A percentile compares a stretch with the other conserved stretches of the same genome.
Evolutionary conservation across 2,797 vertebrate genomes (phyloP).

Genomic region (Graptemys geographica): DNA sequence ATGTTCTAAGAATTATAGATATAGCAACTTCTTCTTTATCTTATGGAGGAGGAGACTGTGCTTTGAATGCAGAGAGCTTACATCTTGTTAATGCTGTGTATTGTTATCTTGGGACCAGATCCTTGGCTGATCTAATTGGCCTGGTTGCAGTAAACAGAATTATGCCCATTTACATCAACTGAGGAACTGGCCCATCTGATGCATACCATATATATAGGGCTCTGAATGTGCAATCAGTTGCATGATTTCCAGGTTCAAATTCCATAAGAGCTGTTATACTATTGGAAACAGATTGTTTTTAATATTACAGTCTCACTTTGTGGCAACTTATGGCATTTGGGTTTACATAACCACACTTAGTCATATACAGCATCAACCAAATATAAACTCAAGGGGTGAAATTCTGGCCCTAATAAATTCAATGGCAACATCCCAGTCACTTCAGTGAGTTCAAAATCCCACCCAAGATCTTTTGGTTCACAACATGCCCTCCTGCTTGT

Average conservation of each 20-base stretch:
- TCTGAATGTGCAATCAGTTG: conserved; percentile 26
- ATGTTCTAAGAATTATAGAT: neutral
- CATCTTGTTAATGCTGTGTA: neutral
- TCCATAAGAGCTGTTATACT: conserved; percentile 1
- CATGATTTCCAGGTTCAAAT: conserved; percentile 47
- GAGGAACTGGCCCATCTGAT: neutral
- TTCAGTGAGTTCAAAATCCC: neutral
- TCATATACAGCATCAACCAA: neutral
- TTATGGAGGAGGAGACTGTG: neutral
- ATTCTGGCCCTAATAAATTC: conserved; percentile 15
- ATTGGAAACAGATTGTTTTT: conserved; percentile 15
- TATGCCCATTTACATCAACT: neutral
- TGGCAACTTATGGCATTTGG: neutral
- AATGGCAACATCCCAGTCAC: conserved; percentile 2
- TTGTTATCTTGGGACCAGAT: neutral
- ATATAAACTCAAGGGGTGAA: neutral
- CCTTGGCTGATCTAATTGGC: neutral
- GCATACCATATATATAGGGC: conserved; percentile 19
- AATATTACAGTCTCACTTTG: conserved; percentile 31
- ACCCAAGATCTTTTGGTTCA: conserved; percentile 16
- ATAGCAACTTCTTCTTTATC: neutral
- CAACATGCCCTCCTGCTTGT: conserved; percentile 36
- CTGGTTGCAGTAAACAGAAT: rapidly evolving
- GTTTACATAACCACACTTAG: neutral
- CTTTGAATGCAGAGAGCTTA: neutral